A percentile compares a stretch with the other conserved stretches of the same genome.
These are phyloP conservation scores for Pampus argenteus DNA, from an alignment of 2,797 vertebrate genomes.

Conservation along the genomic window DNA sequence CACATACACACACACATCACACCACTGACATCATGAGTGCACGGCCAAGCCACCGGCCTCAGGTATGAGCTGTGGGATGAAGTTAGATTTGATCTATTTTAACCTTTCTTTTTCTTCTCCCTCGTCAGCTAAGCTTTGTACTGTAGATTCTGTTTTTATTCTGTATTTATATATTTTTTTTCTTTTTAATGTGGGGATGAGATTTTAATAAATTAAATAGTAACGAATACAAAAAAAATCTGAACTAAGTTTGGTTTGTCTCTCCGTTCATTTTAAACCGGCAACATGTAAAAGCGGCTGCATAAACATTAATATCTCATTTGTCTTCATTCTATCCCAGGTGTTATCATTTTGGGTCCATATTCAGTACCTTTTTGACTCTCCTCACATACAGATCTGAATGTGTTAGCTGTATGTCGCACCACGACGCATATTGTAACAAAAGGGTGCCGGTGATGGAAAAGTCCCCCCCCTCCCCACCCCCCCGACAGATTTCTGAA, in stretches of 20 bases:
- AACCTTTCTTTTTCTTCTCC: neutral
- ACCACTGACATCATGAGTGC: slow-evolving; percentile 66
- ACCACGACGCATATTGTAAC: slow-evolving; percentile 81
- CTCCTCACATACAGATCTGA: slow-evolving; percentile 61
- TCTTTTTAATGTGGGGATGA: too few relatives aligned
- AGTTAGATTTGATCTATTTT: neutral
- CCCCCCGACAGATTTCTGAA: slow-evolving; percentile 43
- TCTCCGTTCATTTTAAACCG: neutral
- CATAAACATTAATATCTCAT: neutral
- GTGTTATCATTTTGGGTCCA: slow-evolving; percentile 32
- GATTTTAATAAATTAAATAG: neutral
- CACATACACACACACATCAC: slow-evolving; percentile 63
- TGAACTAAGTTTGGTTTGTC: neutral
- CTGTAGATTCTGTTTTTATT: neutral
- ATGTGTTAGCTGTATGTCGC: slow-evolving; percentile 75
- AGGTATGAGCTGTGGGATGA: slow-evolving; percentile 9
- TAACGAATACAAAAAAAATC: neutral
- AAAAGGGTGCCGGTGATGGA: slow-evolving; percentile 72
- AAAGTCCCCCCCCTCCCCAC: too few relatives aligned
- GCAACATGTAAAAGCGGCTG: neutral
- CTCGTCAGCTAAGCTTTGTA: neutral
- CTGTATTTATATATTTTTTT: neutral
- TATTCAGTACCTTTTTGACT: slow-evolving; percentile 41
- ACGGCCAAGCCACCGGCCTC: slow-evolving; percentile 22
- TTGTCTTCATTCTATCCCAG: slow-evolving; percentile 21